Percentiles rank a stretch among this genome's conserved stretches.
phyloP scores from a whole-genome alignment of 2,113 vertebrate species.

The Gnathonemus echidnorhynchus region DNA sequence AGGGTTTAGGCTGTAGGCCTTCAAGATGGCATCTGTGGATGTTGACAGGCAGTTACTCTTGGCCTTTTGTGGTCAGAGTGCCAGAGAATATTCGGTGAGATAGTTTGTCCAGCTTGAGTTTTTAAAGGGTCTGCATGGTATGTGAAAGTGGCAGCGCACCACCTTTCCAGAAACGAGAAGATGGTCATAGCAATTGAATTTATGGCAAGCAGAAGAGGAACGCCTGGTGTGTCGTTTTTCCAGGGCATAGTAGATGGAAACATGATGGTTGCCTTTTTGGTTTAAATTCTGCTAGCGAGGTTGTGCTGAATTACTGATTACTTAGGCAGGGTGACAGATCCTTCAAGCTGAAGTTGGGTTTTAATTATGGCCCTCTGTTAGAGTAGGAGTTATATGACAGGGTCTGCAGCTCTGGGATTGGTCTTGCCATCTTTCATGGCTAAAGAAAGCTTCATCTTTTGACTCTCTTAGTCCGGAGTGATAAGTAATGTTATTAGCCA shows the following conservation, averaged over 20 bases:
- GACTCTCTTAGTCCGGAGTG: background rate
- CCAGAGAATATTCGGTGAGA: background rate
- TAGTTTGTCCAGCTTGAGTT: background rate
- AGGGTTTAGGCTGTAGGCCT: conserved; percentile 50
- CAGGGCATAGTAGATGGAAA: background rate
- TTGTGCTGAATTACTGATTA: background rate
- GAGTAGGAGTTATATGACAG: background rate
- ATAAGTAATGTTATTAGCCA: background rate
- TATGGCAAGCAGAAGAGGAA: background rate
- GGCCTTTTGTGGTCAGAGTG: background rate
- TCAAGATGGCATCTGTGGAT: background rate
- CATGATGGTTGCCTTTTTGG: background rate
- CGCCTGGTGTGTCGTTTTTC: background rate
- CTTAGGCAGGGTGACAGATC: background rate
- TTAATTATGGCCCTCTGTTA: background rate
- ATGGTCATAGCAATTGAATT: background rate
- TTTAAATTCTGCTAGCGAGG: background rate
- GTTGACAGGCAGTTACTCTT: background rate
- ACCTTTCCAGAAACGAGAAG: background rate
- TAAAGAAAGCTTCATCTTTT: background rate
- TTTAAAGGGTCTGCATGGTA: conserved; percentile 4
- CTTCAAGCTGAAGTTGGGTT: background rate
- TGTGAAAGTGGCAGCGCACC: background rate
- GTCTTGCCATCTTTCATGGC: background rate
- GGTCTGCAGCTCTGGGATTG: background rate